Percentiles rank a stretch among this genome's conserved stretches.
Conservation (phyloP, 2,888 invertebrate species). For the Schizotus pectinicornis region DNA sequence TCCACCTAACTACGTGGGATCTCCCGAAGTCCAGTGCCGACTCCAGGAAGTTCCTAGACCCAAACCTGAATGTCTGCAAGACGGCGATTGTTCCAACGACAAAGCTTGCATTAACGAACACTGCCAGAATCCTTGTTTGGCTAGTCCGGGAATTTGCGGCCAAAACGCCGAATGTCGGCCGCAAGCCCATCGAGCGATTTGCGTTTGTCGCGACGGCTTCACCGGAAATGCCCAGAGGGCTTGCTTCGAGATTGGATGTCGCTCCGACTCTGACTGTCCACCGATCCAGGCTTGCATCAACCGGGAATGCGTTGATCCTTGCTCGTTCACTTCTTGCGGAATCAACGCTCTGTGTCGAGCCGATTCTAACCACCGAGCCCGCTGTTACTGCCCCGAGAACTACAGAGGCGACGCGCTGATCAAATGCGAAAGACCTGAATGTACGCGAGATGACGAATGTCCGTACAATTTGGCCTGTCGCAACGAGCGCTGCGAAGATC, state of each 20-base stretch:
- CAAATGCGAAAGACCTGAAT: slow-evolving; percentile 80
- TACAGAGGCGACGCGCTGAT: slow-evolving; percentile 81
- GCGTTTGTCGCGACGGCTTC: slow-evolving; percentile 81
- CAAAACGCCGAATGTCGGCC: slow-evolving; percentile 80
- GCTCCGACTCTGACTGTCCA: slow-evolving; percentile 84
- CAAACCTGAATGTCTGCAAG: slow-evolving; percentile 76
- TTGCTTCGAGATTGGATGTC: slow-evolving; percentile 83
- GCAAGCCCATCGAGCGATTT: slow-evolving; percentile 79
- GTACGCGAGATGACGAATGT: slow-evolving; percentile 77
- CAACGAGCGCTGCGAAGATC: slow-evolving; percentile 79
- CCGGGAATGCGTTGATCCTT: slow-evolving; percentile 80
- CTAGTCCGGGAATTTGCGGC: slow-evolving; percentile 71
- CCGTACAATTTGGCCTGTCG: slow-evolving; percentile 79
- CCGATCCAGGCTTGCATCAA: slow-evolving; percentile 82
- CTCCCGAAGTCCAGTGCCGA: slow-evolving; percentile 77
- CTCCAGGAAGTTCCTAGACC: slow-evolving; percentile 60
- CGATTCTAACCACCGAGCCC: slow-evolving; percentile 77
- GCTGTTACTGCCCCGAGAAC: slow-evolving; percentile 84
- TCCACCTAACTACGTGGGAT: slow-evolving; percentile 78
- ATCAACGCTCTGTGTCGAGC: slow-evolving; percentile 77
- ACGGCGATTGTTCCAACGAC: slow-evolving; percentile 81
- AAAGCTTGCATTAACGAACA: slow-evolving; percentile 79
- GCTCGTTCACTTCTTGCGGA: slow-evolving; percentile 81
- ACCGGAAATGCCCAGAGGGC: slow-evolving; percentile 83
- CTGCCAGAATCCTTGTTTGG: slow-evolving; percentile 78